These are phyloP conservation scores for Porites evermanni DNA, from an alignment of 92 coral and sea anemone species.

Conservation along the genomic window DNA sequence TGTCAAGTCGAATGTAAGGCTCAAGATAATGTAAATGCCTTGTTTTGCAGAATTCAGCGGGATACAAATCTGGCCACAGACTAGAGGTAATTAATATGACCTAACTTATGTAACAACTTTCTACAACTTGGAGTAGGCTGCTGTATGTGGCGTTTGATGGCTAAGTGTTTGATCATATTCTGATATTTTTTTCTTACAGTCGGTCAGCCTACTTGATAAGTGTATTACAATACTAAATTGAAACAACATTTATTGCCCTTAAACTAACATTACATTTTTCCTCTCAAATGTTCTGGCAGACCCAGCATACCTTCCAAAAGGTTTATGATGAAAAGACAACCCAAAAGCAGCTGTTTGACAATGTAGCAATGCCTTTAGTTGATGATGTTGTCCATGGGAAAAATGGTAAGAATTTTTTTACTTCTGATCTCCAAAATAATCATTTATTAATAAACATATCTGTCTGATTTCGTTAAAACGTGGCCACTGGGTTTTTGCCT, in stretches of 20 bases:
- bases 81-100: conserved; percentile 59
- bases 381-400: conserved; percentile 95
- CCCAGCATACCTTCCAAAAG: conserved; percentile 90
- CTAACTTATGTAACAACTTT: too few relatives aligned
- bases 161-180: too few relatives aligned
- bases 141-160: too few relatives aligned
- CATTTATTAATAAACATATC: background rate
- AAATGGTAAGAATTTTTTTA: conserved; percentile 73
- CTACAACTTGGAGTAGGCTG: too few relatives aligned
- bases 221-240: too few relatives aligned
- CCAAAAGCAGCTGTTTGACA: conserved; percentile 90
- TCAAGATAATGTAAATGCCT: background rate
- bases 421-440: background rate
- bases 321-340: conserved; percentile 85
- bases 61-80: conserved; percentile 87
- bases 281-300: conserved; percentile 42
- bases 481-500: too few relatives aligned
- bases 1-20: too few relatives aligned
- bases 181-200: too few relatives aligned
- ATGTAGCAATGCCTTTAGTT: conserved; percentile 88
- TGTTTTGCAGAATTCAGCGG: conserved; percentile 74
- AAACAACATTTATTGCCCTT: too few relatives aligned
- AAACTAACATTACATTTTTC: background rate
- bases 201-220: too few relatives aligned
- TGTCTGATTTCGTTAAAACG: too few relatives aligned